phyloP scores from a whole-genome alignment of 2,113 vertebrate species.

The Rhea americana region DNA sequence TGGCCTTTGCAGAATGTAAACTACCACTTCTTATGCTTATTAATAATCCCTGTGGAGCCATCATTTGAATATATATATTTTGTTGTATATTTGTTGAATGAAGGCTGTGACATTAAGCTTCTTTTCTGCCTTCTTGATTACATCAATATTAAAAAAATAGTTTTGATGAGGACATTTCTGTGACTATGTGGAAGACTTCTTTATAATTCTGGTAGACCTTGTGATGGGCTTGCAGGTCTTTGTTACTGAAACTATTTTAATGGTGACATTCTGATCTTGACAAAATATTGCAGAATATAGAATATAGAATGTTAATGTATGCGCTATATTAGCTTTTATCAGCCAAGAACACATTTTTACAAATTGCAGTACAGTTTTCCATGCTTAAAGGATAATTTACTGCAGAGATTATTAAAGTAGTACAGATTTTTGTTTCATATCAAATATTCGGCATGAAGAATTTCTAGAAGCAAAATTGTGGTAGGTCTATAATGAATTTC shows the following conservation, averaged over 20 bases:
- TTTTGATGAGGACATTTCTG: neutral
- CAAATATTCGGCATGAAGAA: neutral
- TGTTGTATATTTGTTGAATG: neutral
- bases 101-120: neutral
- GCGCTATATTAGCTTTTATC: neutral
- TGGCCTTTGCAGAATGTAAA: neutral
- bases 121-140: neutral
- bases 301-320: neutral
- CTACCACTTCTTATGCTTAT: neutral
- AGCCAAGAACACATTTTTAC: neutral
- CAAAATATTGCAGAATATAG: neutral
- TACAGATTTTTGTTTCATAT: neutral
- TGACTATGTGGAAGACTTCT: neutral
- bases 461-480: neutral
- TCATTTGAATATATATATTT: neutral
- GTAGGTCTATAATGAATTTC: conserved; percentile 33
- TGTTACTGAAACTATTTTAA: neutral
- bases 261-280: neutral
- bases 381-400: neutral
- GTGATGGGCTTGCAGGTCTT: neutral
- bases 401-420: neutral
- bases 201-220: neutral
- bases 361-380: neutral
- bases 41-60: neutral
- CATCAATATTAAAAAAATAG: neutral